Evolutionary conservation across 2,888 invertebrate species (phyloP).

Genomic region (Cheiracanthium punctorium): DNA sequence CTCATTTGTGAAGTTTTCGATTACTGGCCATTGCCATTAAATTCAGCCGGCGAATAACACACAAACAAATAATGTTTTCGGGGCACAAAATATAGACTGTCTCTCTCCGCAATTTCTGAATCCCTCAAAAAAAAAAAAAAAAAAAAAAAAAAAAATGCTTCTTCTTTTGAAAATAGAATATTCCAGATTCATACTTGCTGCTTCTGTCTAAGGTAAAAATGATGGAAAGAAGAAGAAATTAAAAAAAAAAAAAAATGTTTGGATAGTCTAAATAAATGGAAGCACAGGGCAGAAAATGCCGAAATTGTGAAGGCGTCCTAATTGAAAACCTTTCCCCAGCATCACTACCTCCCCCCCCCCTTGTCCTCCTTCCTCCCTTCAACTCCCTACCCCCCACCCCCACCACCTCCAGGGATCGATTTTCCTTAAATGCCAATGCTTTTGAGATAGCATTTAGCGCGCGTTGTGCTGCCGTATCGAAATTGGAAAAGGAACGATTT

Average conservation of each 20-base stretch:
- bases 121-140: too few relatives aligned
- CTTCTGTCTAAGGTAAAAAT: not conserved
- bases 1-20: not conserved
- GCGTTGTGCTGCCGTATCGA: slow-evolving; percentile 56
- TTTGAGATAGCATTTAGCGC: slow-evolving; percentile 68
- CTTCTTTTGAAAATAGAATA: slow-evolving; percentile 19
- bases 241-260: slow-evolving; percentile 39
- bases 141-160: slow-evolving; percentile 36
- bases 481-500: slow-evolving; percentile 66
- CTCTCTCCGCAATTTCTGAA: too few relatives aligned
- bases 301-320: slow-evolving; percentile 67
- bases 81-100: not conserved
- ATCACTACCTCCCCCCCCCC: not conserved
- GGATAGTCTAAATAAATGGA: slow-evolving; percentile 54
- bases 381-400: too few relatives aligned
- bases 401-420: slow-evolving; percentile 53
- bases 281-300: slow-evolving; percentile 54
- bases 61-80: too few relatives aligned
- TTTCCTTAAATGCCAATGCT: slow-evolving; percentile 68
- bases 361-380: slow-evolving; percentile 6
- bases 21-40: not conserved
- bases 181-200: slow-evolving; percentile 22
- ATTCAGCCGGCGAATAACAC: not conserved
- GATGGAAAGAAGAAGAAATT: not conserved
- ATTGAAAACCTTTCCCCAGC: slow-evolving; percentile 63